Evolutionary conservation across 2,797 vertebrate genomes (phyloP).

Genomic region (Gambelia wislizenii): DNA sequence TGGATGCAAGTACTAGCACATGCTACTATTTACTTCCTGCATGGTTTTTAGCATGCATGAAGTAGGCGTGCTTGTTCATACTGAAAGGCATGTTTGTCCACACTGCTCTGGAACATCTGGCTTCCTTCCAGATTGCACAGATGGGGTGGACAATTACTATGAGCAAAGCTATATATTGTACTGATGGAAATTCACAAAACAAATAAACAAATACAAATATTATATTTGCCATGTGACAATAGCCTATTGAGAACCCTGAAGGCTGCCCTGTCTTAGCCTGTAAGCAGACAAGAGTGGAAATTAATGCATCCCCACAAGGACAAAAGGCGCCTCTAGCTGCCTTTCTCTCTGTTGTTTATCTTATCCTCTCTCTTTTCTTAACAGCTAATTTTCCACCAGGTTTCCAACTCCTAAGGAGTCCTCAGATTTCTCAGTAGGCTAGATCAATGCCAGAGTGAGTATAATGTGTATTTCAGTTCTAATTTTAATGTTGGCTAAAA

Average conservation of each 20-base stretch:
- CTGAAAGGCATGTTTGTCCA: conserved; percentile 5
- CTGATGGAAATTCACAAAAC: too few species aligned
- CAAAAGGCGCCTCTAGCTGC: neutral
- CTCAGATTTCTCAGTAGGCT: neutral
- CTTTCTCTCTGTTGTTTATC: neutral
- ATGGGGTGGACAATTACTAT: neutral
- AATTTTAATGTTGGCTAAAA: conserved; percentile 2
- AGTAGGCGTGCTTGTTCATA: neutral
- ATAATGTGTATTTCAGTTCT: neutral
- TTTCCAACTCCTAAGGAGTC: neutral
- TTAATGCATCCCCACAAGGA: neutral
- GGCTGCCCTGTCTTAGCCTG: neutral
- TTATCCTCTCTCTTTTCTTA: neutral
- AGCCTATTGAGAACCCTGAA: conserved; percentile 5
- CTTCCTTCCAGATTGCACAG: neutral
- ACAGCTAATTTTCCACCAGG: neutral
- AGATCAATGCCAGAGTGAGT: neutral
- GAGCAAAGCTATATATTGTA: neutral
- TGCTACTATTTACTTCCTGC: neutral
- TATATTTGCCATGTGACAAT: neutral
- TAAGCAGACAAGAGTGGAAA: neutral
- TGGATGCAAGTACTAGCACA: neutral
- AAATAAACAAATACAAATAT: neutral
- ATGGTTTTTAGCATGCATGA: neutral
- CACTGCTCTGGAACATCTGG: neutral